Percentiles rank a stretch among this genome's conserved stretches.
phyloP scores from a whole-genome alignment of 1,140 invertebrate genomes.

The Protaetia brevitarsis region DNA sequence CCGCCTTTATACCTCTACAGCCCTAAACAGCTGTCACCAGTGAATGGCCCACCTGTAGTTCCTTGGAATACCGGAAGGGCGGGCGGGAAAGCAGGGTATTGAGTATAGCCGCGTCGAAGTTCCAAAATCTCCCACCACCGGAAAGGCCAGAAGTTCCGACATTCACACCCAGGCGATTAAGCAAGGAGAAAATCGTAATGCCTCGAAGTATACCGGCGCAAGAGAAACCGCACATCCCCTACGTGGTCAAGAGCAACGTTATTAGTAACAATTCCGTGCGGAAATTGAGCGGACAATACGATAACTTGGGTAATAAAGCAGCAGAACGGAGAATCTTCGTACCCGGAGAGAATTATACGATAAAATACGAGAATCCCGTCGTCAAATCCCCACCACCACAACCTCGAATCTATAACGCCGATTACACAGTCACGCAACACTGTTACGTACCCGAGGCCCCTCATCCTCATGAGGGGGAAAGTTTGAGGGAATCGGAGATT shows the following conservation, averaged over 20 bases:
- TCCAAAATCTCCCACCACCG: slow-evolving; percentile 41
- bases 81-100: slow-evolving; percentile 48
- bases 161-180: no score
- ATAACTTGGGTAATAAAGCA: slow-evolving; percentile 34
- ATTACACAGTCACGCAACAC: not conserved
- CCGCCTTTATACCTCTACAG: slow-evolving; percentile 41
- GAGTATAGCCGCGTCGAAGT: slow-evolving; percentile 49
- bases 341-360: slow-evolving; percentile 3
- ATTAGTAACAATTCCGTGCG: slow-evolving; percentile 36
- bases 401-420: slow-evolving; percentile 1
- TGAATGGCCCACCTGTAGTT: slow-evolving; percentile 25
- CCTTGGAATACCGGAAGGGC: slow-evolving; percentile 45
- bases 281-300: slow-evolving; percentile 46
- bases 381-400: not conserved
- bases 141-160: no score
- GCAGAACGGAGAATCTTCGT: not conserved
- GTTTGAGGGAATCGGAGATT: not conserved
- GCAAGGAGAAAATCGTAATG: slow-evolving; percentile 36
- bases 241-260: slow-evolving; percentile 33
- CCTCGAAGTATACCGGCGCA: slow-evolving; percentile 23
- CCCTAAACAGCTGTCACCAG: slow-evolving; percentile 38
- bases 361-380: not conserved
- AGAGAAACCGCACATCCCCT: slow-evolving; percentile 33
- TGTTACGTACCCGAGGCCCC: no score
- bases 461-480: no score